Evolutionary conservation across 2,797 vertebrate species (phyloP), one percentile per base, ranked within the genome.

Genomic region (Sebastes nivosus): DNA sequence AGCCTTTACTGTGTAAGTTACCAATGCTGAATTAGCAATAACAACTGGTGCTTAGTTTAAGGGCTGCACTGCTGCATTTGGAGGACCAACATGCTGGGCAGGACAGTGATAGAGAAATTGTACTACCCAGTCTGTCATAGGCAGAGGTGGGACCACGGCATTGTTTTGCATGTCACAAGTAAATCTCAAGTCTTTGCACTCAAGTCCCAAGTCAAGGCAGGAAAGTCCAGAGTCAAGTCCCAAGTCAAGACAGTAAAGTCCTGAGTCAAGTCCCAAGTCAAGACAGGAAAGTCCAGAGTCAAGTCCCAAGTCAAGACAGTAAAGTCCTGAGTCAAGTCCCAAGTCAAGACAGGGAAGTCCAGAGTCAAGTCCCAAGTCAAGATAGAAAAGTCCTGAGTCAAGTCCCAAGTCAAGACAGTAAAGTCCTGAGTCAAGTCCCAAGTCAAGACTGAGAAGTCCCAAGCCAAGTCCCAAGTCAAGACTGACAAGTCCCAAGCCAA

Each of bases 11-110:
- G 59, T 73, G 68, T 46, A 64, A 25, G n/a, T 66, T 75, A 27
- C 52, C 67, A 50, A 46, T 36, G 75, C 72, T 69, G 84, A 74
- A 80, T 69, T 71, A 77, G 81, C 81, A 75, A 79, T 72, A 84
- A 63, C 42, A 58, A 66, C 30, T 50, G 25, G 25, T 67, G 75
- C 54, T 54, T 67, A 61, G 73, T 71, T 67, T 29, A 38, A 77
- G 8, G 38, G 10, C n/a, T 57, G 12, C 2, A n/a, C 16, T 22
- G 67, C 64, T 22, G 42, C 66, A 70, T 63, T 67, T 64, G 27
- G n/a, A 78, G 46, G 20, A 69, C 8, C 9, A 36, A 4, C 8
- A n/a, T 16, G 18, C 42, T 6, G 16, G 16, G 7, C n/a, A 32
- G 52, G 55, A 10, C 2, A 6, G 13, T 29, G 14, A 32, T 7